Evolutionary conservation across 2,113 vertebrate species (phyloP).

Genomic region (Ictidomys tridecemlineatus): DNA sequence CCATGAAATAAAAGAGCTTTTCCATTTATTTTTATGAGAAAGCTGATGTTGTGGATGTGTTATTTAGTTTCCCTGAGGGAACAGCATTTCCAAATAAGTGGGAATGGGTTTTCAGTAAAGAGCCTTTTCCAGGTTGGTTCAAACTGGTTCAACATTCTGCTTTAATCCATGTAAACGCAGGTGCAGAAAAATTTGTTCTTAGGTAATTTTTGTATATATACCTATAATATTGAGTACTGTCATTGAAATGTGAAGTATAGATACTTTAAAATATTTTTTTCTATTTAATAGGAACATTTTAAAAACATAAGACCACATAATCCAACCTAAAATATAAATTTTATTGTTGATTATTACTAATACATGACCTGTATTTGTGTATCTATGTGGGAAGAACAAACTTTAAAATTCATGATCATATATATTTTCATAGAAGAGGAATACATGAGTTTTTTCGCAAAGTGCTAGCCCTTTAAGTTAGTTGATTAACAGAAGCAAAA

Average conservation of each 20-base stretch:
- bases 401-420: not conserved
- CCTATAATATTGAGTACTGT: not conserved
- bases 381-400: not conserved
- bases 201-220: not conserved
- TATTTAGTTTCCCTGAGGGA: constrained; percentile 41
- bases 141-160: not conserved
- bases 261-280: not conserved
- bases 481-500: not conserved
- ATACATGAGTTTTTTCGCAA: not conserved
- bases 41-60: not conserved
- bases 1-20: not conserved
- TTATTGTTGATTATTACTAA: not conserved
- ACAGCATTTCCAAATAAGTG: constrained; percentile 14
- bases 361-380: not conserved
- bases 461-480: not conserved
- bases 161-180: not conserved
- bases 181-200: not conserved
- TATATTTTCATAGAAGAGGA: not conserved
- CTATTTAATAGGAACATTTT: not conserved
- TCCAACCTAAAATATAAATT: not conserved
- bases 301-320: not conserved
- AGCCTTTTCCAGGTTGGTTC: not conserved
- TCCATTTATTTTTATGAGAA: constrained; percentile 44
- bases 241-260: not conserved
- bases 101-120: constrained; percentile 40